Evolutionary conservation across 2,797 vertebrate species (phyloP).

Genomic region (Chromis chromis): DNA sequence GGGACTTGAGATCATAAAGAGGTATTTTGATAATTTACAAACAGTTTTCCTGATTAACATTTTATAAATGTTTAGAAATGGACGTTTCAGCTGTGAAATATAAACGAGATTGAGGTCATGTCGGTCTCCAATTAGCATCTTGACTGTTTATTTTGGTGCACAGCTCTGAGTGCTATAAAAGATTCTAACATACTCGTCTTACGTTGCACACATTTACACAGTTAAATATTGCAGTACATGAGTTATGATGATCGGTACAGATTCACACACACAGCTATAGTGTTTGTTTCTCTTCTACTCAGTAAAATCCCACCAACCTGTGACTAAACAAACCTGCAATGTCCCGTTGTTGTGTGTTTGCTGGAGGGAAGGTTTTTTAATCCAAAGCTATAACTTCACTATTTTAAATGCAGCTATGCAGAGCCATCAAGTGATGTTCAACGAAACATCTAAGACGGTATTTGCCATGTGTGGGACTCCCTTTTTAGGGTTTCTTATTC

Average conservation of each 20-base stretch:
- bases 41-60: constrained; percentile 55
- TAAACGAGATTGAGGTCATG: constrained; percentile 28
- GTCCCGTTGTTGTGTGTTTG: no score
- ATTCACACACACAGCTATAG: constrained; percentile 18
- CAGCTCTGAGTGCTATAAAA: constrained; percentile 37
- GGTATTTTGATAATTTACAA: constrained; percentile 64
- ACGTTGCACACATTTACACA: constrained; percentile 27
- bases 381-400: constrained; percentile 18
- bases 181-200: constrained; percentile 13
- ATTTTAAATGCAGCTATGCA: constrained; percentile 36
- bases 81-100: constrained; percentile 65
- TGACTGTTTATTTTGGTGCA: constrained; percentile 31
- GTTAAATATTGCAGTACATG: constrained; percentile 12
- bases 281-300: constrained; percentile 9
- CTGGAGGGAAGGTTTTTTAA: background rate
- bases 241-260: background rate
- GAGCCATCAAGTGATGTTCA: constrained; percentile 27
- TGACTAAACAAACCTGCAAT: background rate
- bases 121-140: constrained; percentile 34
- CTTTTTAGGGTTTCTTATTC: constrained; percentile 5
- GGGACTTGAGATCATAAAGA: constrained; percentile 67
- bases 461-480: constrained; percentile 27
- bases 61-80: constrained; percentile 66
- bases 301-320: background rate
- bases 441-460: constrained; percentile 9